Evolutionary conservation across 2,797 vertebrate species (phyloP).

Genomic region (Lepidocolaptes lacrymiger): DNA sequence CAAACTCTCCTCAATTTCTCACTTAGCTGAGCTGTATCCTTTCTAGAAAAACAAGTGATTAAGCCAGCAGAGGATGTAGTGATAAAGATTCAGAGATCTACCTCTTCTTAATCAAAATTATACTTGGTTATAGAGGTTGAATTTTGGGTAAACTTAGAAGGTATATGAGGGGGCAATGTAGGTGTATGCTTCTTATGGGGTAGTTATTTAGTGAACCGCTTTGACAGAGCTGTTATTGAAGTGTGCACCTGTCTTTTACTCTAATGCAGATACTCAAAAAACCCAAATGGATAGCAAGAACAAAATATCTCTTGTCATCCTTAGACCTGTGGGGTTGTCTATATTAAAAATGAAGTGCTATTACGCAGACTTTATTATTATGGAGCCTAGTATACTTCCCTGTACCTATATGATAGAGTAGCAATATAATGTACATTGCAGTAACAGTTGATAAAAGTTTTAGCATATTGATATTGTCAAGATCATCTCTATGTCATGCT

Average conservation of each 20-base stretch:
- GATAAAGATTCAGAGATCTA: neutral
- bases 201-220: neutral
- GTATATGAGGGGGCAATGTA: neutral
- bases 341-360: neutral
- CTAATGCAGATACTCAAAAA: neutral
- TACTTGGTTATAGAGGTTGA: neutral
- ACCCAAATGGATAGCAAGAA: neutral
- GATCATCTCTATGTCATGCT: neutral
- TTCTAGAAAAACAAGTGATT: neutral
- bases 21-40: neutral
- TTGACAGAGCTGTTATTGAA: neutral
- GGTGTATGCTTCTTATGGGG: neutral
- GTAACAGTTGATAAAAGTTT: neutral
- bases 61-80: neutral
- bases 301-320: neutral
- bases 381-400: neutral
- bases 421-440: accelerated
- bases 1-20: neutral
- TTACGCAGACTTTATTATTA: neutral
- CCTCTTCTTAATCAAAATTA: neutral
- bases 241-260: neutral
- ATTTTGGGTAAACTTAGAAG: neutral
- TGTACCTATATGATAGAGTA: neutral
- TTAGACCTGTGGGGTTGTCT: neutral
- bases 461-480: neutral